phyloP scores from a whole-genome alignment of 1,140 invertebrate genomes.

The Bombus superbus region DNA sequence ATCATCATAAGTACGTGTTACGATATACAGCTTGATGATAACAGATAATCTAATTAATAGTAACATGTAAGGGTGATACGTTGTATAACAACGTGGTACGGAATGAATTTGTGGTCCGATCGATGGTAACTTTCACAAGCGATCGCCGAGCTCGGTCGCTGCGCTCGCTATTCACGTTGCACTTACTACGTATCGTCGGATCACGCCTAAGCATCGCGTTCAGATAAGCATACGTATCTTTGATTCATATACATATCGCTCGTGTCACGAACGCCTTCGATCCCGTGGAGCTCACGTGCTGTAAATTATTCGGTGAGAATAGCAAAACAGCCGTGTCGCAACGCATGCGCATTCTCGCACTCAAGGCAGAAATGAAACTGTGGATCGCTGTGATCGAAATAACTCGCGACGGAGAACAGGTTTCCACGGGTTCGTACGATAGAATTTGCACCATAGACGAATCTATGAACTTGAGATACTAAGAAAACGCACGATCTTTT shows the following conservation, averaged over 20 bases:
- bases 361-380: conserved; percentile 63
- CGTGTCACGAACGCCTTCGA: conserved; percentile 63
- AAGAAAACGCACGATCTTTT: not conserved
- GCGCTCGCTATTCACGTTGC: conserved; percentile 16
- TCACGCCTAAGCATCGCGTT: conserved; percentile 32
- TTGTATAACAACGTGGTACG: conserved; percentile 5
- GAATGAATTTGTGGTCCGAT: conserved; percentile 28
- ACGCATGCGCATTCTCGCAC: conserved; percentile 57
- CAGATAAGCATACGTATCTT: conserved; percentile 50
- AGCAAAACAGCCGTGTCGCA: conserved; percentile 64
- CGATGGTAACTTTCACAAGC: conserved; percentile 37
- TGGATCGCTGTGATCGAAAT: conserved; percentile 66
- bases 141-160: not conserved
- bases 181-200: conserved; percentile 30
- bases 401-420: conserved; percentile 63
- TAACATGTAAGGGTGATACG: not conserved
- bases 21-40: not conserved
- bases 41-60: conserved; percentile 1
- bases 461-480: not conserved
- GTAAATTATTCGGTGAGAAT: conserved; percentile 70
- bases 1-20: not conserved
- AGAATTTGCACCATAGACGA: conserved; percentile 36
- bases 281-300: conserved; percentile 67
- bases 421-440: conserved; percentile 52
- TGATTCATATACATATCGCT: conserved; percentile 60